Conservation (phyloP, 2,113 vertebrate genomes). For the Paradoxurus hermaphroditus region DNA sequence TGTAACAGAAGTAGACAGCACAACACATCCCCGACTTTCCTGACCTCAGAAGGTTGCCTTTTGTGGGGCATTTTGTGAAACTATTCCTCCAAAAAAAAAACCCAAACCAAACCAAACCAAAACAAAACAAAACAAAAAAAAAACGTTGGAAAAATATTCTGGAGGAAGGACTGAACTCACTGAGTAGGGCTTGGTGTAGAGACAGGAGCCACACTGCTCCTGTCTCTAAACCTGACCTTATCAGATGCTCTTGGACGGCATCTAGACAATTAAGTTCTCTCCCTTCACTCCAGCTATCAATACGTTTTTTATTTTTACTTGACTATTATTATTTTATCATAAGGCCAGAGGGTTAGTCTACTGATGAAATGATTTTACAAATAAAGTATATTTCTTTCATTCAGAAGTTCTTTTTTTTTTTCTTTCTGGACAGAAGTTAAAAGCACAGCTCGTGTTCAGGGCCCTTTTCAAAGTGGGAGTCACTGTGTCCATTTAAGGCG, state of each 20-base stretch:
- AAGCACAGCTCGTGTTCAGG: accelerated
- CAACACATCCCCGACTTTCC: accelerated
- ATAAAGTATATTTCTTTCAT: not conserved
- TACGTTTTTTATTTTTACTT: not conserved
- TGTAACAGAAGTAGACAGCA: accelerated
- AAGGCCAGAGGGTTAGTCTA: not conserved
- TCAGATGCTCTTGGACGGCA: not conserved
- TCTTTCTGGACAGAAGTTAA: not conserved
- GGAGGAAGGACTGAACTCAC: not conserved
- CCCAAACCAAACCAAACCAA: no score
- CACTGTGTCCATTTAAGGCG: no score
- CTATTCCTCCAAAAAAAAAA: not conserved
- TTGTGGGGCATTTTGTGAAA: not conserved
- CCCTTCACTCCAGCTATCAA: accelerated
- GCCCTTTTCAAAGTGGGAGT: accelerated
- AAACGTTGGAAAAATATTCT: not conserved
- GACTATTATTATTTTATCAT: not conserved
- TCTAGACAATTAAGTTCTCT: accelerated
- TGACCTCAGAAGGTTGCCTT: not conserved
- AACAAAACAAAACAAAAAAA: not conserved
- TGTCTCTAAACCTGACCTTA: not conserved
- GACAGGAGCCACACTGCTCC: not conserved
- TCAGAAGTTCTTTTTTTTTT: not conserved
- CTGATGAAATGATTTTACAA: not conserved
- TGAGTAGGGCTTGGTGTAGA: not conserved